Evolutionary conservation across 2,888 invertebrate genomes (phyloP).

Genomic region (Gymnosoma rotundatum): DNA sequence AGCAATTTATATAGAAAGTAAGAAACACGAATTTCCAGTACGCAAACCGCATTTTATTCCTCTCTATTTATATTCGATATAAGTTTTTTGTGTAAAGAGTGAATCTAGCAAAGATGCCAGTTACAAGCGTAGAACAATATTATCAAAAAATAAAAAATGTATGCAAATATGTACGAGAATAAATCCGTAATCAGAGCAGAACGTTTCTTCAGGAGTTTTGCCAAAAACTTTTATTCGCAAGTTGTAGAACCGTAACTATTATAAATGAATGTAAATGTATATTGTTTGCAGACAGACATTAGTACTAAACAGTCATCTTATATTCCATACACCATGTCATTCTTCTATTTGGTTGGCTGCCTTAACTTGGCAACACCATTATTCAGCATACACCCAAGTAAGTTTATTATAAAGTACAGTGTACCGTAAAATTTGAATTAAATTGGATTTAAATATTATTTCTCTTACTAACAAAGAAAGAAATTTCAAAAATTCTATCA

Average conservation of each 20-base stretch:
- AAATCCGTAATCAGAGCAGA: constrained; percentile 65
- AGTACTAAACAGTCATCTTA: constrained; percentile 22
- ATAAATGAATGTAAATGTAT: constrained; percentile 14
- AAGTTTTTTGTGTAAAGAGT: constrained; percentile 24
- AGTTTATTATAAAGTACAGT: constrained; percentile 1
- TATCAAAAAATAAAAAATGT: constrained; percentile 11
- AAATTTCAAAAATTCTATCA: neutral
- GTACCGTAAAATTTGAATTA: neutral
- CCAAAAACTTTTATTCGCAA: constrained; percentile 57
- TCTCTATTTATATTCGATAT: constrained; percentile 22
- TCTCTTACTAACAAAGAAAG: neutral
- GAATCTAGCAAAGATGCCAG: neutral
- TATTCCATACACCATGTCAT: constrained; percentile 42
- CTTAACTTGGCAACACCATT: constrained; percentile 37
- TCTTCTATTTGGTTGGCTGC: constrained; percentile 48
- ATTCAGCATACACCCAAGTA: neutral
- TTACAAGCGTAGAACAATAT: neutral
- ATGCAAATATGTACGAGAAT: constrained; percentile 47
- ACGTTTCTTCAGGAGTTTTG: constrained; percentile 49
- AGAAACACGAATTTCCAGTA: constrained; percentile 22
- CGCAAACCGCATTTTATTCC: constrained; percentile 30
- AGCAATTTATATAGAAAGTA: neutral
- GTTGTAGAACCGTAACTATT: constrained; percentile 48
- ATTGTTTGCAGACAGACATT: constrained; percentile 16
- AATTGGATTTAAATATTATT: neutral